Evolutionary conservation across 2,888 invertebrate genomes (phyloP), one percentile per base, ranked within the genome.

Genomic region (Asteroscopus sphinx): DNA sequence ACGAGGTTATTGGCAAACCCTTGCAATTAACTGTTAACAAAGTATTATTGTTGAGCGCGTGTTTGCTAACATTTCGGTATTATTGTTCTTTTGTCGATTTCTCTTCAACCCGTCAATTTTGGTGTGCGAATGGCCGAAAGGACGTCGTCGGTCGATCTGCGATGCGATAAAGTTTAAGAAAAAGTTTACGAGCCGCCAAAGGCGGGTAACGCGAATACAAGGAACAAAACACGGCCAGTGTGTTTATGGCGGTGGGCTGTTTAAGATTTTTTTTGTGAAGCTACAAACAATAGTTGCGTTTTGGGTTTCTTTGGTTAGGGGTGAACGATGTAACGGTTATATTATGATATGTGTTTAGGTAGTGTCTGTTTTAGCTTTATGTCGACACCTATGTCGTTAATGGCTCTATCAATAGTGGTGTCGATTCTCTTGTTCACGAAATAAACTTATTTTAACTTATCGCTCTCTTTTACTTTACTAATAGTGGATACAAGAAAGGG

Each of bases 181-280:
- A 88, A 84, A 82, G 62, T 87, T 87, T 89, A 88, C 77, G 84
- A 83, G 80, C 89, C 90, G 90, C 88, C 90, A 91, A 91, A 90
- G 88, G 85, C 81, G 57, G 48, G 54, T 61, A 78, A 66, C 63
- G 77, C 80, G 81, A 85, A 81, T 74, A 74, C 81, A 82, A 80
- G 80, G 80, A 83, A 90, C 87, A 88, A 88, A 82, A 81, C 76
- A 86, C 83, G 82, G 82, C 81, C 84, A 68, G 81, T 78, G 77
- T 84, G 81, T 92, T 92, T 91, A 91, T 89, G 88, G 79, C 77
- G 78, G 81, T 82, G 77, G 76, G 72, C 66, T 76, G 77, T 85
- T 81, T 81, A 81, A 86, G 80, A 79, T 82, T 82, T 79, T 77
- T 72, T 73, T 80, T 75, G 77, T 79, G 73, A 77, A 78, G 69